Conservation (phyloP, 2,888 invertebrate genomes). For the Eupithecia subfuscata region DNA sequence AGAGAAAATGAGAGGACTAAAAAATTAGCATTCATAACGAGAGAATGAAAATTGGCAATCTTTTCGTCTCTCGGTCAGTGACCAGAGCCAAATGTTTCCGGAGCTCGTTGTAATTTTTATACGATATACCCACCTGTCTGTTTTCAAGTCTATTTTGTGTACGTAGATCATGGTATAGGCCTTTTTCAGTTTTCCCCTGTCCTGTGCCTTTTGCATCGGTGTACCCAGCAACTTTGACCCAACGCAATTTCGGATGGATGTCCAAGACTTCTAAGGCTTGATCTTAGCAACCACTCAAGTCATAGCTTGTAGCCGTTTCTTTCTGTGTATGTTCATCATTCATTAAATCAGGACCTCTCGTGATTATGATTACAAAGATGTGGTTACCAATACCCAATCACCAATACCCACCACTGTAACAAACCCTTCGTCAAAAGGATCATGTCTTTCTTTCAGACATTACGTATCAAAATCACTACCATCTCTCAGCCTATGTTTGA, state of each 20-base stretch:
- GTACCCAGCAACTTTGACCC: not conserved
- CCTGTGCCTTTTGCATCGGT: not conserved
- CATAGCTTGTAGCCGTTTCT: not conserved
- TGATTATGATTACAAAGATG: not conserved
- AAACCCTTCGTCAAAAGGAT: too few species aligned
- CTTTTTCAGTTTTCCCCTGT: not conserved
- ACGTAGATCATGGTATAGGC: not conserved
- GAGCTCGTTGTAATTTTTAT: not conserved
- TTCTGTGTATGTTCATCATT: too few species aligned
- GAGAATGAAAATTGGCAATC: conserved; percentile 33
- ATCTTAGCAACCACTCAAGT: not conserved
- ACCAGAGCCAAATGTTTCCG: conserved; percentile 9
- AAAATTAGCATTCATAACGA: conserved; percentile 35
- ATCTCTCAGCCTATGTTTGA: conserved; percentile 15
- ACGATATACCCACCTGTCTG: not conserved
- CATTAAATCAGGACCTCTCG: not conserved
- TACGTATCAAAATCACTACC: not conserved
- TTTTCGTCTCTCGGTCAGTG: conserved; percentile 30
- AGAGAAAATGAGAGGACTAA: conserved; percentile 24
- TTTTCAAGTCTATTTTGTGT: not conserved
- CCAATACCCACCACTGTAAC: too few species aligned
- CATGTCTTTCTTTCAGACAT: not conserved
- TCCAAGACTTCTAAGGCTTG: not conserved
- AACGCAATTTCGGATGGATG: too few species aligned
- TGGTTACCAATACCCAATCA: not conserved